Conservation (phyloP, 2,888 invertebrate species). For the Fissipunctia ypsillon region DNA sequence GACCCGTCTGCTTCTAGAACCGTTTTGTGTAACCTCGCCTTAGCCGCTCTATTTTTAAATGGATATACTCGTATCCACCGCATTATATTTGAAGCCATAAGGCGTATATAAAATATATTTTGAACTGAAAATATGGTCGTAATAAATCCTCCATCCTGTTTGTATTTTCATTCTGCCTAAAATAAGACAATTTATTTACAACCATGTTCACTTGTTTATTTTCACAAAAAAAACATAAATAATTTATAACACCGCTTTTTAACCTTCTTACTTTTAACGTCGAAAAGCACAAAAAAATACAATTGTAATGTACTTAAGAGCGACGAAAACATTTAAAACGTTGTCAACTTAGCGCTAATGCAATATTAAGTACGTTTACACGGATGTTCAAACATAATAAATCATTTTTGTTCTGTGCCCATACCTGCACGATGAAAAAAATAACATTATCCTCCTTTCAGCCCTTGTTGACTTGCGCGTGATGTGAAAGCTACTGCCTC, state of each 20-base stretch:
- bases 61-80: constrained; percentile 44
- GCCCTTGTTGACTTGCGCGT: constrained; percentile 69
- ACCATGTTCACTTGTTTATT: constrained; percentile 8
- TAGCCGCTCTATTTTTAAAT: constrained; percentile 52
- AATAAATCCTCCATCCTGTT: constrained; percentile 18
- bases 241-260: constrained; percentile 19
- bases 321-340: constrained; percentile 57
- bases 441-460: constrained; percentile 64
- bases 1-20: constrained; percentile 37
- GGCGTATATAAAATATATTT: constrained; percentile 38
- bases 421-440: constrained; percentile 61
- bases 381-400: constrained; percentile 68
- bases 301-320: constrained; percentile 60
- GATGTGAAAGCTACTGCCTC: constrained; percentile 68
- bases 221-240: neutral
- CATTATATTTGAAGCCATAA: constrained; percentile 45
- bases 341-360: constrained; percentile 66
- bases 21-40: constrained; percentile 51
- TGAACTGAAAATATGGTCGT: constrained; percentile 15
- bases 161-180: constrained; percentile 1
- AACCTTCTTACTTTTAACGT: constrained; percentile 35
- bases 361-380: constrained; percentile 68
- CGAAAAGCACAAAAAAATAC: constrained; percentile 41
- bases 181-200: constrained; percentile 11
- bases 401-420: constrained; percentile 65